Base-by-base conservation (phyloP, 2,888 invertebrate species). In the Xestoiulus laeticollis region DNA sequence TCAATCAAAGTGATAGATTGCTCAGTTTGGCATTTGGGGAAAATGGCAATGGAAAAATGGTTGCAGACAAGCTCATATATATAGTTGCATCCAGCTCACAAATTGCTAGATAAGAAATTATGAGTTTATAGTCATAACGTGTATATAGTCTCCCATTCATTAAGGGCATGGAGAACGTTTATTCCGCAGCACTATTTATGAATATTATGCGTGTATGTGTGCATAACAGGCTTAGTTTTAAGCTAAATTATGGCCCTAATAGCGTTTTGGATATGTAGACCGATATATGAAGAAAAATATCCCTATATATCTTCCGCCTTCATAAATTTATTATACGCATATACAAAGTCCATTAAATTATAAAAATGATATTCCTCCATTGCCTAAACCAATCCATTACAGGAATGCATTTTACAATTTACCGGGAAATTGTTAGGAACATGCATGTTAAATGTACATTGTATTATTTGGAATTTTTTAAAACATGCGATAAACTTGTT, bases 1-100 rank as follows among this genome's bases (percentile, higher is more conserved):
- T 89, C 89, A 88, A 89, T 89, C 89, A 88, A 32, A 33, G 32
- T 89, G 89, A 89, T 89, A 87, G 89, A 89, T 89, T 89, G 88
- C 82, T 85, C 38, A 44, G 85, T 85, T 85, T 86, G 85, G 85
- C 85, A 85, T 85, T 43, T 85, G 38, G 85, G 85, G 44, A 19
- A 85, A 78, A 78, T 78, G 30, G 78, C 78, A 78, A 78, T 78
- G 78, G 78, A 78, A 78, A 78, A 78, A 78, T 78, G 78, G 78
- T 22, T 85, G 85, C 38, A 85, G 44, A 85, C 85, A 85, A 38
- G 38, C 78, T 78, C 85, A 85, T 85, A 22, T 85, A 85, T 85
- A 85, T 44, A 43, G 85, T 44, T 85, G 85, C 44, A 85, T 44
- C 48, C 44, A 43, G 48, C 86, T 44, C 44, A 86, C 53, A 53